Evolutionary conservation across 1,140 invertebrate genomes (phyloP).

Genomic region (Uloborus diversus): DNA sequence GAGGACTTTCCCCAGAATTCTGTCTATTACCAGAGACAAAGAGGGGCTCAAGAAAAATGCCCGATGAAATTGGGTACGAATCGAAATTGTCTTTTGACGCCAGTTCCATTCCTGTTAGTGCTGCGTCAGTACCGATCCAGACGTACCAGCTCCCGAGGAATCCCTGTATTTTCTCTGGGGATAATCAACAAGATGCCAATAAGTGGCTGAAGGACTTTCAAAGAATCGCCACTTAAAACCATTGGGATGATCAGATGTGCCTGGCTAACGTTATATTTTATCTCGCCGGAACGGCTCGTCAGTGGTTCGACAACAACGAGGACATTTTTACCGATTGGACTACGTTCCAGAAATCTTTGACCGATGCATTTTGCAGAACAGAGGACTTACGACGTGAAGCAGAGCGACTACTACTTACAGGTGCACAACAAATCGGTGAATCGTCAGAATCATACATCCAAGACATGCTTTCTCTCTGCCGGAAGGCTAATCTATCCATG

Average conservation of each 20-base stretch:
- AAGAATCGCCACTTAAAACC: no score
- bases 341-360: not conserved
- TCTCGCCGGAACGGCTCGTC: not conserved
- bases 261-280: not conserved
- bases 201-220: not conserved
- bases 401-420: not conserved
- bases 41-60: no score
- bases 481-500: conserved; percentile 1
- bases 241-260: not conserved
- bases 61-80: no score
- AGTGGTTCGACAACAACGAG: not conserved
- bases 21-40: no score
- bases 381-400: not conserved
- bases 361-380: not conserved
- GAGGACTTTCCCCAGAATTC: no score
- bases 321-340: not conserved
- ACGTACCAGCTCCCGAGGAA: no score
- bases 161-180: no score
- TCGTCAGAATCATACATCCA: not conserved
- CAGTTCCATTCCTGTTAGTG: no score
- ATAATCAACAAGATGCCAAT: not conserved
- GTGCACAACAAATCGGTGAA: not conserved
- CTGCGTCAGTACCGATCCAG: no score
- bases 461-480: conserved; percentile 6
- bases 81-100: no score